Evolutionary conservation across 1,140 invertebrate species (phyloP), one percentile per base, ranked within the genome.

Genomic region (Pristionchus pacificus): DNA sequence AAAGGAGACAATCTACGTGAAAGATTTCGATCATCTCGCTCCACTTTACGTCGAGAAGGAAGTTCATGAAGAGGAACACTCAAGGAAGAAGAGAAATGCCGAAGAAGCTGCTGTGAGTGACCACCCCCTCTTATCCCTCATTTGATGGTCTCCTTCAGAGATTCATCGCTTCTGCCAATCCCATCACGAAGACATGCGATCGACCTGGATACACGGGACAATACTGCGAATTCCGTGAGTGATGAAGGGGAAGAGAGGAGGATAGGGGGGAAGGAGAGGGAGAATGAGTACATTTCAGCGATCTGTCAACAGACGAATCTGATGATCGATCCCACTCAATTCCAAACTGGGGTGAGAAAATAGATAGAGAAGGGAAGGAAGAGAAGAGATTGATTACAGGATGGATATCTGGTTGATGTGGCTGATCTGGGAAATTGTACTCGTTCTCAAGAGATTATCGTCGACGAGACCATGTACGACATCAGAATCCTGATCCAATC

Each of bases 381-480:
- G 19, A 49, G 38, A 49, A 49, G 38, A 6, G 6, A 49, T 49
- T n/a, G n/a, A 19, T 49, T 49, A 10, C 38, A 49, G 38, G 6
- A 6, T 19, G 38, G 38, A 10, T 49, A 28, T 24, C 19, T 55
- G 19, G 63, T 75, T 30, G 72, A 74, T 15, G 62, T 49, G 2
- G 24, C 49, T 19, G 28, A 55, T 19, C 59, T 65, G 1, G 27
- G 63, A 0, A 71, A 67, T 29, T 71, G 69, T 31, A 32, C 27
- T 30, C 73, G 62, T 28, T 27, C n/a, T 10, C 65, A 71, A 29
- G 24, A 65, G 2, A 25, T 71, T 14, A 31, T 74, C 25, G 62
- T 75, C 29, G 74, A 75, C 32, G 71, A 75, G 19, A 74, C 71
- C 1, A 63, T 75, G 58, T 38, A n/a, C n/a, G 38, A 65, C 19